Evolutionary conservation across 2,797 vertebrate species (phyloP).

Genomic region (Myoxocephalus aenaeus): DNA sequence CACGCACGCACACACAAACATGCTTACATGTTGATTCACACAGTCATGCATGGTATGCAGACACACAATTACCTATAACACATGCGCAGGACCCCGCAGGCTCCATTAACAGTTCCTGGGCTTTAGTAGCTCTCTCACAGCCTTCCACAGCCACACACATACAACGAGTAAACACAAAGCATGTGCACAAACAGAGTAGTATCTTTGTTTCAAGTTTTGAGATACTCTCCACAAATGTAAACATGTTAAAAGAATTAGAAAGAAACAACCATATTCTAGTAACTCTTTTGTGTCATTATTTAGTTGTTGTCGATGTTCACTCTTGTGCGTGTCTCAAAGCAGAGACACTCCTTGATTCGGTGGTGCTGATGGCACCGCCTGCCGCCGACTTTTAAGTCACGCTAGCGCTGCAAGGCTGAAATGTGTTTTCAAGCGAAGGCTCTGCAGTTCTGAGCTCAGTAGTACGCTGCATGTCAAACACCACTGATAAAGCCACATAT

Average conservation of each 20-base stretch:
- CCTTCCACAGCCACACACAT: not conserved
- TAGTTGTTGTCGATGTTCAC: not conserved
- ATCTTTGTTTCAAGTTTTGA: conserved; percentile 13
- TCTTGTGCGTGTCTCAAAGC: conserved; percentile 24
- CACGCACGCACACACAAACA: not conserved
- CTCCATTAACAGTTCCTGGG: conserved; percentile 49
- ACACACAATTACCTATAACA: conserved; percentile 14
- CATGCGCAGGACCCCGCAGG: conserved; percentile 24
- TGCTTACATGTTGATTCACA: conserved; percentile 4
- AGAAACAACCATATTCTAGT: not conserved
- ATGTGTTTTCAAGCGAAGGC: conserved; percentile 52
- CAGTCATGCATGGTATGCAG: conserved; percentile 11
- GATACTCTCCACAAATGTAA: not conserved
- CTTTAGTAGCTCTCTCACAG: conserved; percentile 32
- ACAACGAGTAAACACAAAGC: not conserved
- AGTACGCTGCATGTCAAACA: conserved; percentile 48
- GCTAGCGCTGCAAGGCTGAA: conserved; percentile 27
- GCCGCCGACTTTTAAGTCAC: conserved; percentile 32
- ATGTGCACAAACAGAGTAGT: not conserved
- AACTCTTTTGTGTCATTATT: not conserved
- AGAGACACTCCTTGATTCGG: conserved; percentile 14
- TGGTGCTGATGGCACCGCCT: conserved; percentile 16
- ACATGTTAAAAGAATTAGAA: not conserved
- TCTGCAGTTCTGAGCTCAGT: conserved; percentile 32
- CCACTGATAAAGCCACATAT: conserved; percentile 41